A percentile compares a stretch with the other conserved stretches of the same genome.
Conservation (phyloP, 2,113 vertebrate genomes). For the Psilopsiagon aurifrons region DNA sequence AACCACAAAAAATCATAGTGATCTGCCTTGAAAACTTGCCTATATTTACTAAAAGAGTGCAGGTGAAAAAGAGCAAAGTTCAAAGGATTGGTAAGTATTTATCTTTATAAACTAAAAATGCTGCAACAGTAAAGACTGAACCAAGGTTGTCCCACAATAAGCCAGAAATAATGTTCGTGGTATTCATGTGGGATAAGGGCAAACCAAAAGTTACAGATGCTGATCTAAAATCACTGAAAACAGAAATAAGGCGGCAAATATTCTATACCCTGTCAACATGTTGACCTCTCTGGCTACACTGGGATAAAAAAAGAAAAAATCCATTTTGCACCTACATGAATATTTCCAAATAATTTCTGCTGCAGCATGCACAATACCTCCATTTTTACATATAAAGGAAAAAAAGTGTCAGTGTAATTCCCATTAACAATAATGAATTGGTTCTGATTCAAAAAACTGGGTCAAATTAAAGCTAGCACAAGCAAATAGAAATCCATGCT, state of each 20-base stretch:
- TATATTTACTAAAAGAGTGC: neutral
- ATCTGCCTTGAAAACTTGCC: neutral
- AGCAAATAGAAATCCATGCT: neutral
- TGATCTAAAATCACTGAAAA: neutral
- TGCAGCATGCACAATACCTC: neutral
- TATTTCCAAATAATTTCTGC: neutral
- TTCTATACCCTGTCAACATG: accelerated
- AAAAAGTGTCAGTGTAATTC: neutral
- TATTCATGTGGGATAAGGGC: neutral
- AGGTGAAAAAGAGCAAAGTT: neutral
- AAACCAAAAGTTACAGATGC: neutral
- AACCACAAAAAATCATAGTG: neutral
- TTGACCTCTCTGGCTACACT: neutral
- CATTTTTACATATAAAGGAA: neutral
- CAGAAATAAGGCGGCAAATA: neutral
- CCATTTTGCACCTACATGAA: neutral
- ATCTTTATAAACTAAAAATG: neutral
- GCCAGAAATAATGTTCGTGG: neutral
- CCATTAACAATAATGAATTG: neutral
- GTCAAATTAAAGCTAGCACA: neutral
- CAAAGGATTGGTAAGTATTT: neutral
- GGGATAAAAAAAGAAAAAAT: neutral
- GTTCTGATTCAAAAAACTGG: neutral
- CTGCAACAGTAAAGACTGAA: neutral
- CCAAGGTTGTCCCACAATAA: neutral